Base-by-base conservation (phyloP, 2,888 invertebrate species). In the Conops quadrifasciatus region DNA sequence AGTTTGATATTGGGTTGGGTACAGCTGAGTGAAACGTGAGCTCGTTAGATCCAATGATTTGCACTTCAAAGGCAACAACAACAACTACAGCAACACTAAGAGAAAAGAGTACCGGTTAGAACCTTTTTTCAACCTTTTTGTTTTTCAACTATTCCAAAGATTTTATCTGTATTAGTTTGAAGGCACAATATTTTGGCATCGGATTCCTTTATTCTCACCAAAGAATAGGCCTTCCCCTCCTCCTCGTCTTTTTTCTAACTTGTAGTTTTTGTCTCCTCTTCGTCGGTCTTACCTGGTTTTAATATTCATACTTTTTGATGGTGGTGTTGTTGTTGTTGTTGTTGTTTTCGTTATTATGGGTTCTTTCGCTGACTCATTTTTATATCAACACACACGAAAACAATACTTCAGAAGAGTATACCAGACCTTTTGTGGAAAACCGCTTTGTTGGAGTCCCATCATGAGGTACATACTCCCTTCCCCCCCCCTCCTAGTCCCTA, bases 31-130 rank as follows among this genome's bases (percentile, higher is more conserved):
- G 65, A 49, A 65, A 65, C 65, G 28, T 65, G 67, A 67, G 49
- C 67, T 67, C 58, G 67, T 67, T 67, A 58, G 58, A n/a, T 16
- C 19, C 43, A 45, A 45, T 67, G 56, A 58, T 67, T 67, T 58
- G 15, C 58, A 45, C 58, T 67, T 58, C 26, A 56, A 9, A 47
- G 0, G 64, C 26, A 19, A 63, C 21, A 45, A 47, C 3, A 26
- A 47, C 9, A 63, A 16, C 21, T 19, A 16, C 26, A 15, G 26
- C 9, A 43, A 62, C 16, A 13, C 9, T 0, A 19, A 63, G 36
- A 45, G 45, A 43, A 56, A 60, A 36, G 43, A 36, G 19, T 24
- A 26, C 9, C 15, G 58, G 30, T n/a, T 59, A 26, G 30, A 3
- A 59, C 36, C 30, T 56, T 56, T 45, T 16, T 24, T 4, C 45